Conservation (phyloP, 2,888 invertebrate species). For the Pristionchus entomophagus region DNA sequence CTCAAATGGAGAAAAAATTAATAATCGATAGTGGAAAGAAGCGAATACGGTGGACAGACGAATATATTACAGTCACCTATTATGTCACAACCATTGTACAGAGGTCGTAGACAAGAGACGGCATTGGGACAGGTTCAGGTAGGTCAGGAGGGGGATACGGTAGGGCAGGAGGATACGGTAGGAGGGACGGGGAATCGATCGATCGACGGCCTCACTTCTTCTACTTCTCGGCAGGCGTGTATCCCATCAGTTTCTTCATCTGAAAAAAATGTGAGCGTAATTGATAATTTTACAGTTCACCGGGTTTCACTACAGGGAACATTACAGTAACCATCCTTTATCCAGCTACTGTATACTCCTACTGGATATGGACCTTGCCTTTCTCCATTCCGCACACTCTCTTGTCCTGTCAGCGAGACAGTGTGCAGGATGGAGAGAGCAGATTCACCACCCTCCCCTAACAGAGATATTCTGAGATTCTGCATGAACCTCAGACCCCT, state of each 20-base stretch:
- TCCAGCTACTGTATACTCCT: neutral
- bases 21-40: neutral
- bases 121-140: too few relatives aligned
- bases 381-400: too few relatives aligned
- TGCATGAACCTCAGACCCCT: too few relatives aligned
- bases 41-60: neutral
- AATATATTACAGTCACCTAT: neutral
- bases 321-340: too few relatives aligned
- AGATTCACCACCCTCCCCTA: too few relatives aligned
- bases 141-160: too few relatives aligned
- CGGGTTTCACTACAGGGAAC: too few relatives aligned
- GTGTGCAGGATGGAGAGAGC: too few relatives aligned
- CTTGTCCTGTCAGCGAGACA: too few relatives aligned
- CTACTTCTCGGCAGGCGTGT: conserved; percentile 42
- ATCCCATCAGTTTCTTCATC: conserved; percentile 65
- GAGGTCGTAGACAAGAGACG: too few relatives aligned
- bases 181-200: neutral
- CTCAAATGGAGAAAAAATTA: too few relatives aligned
- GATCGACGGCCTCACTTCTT: neutral
- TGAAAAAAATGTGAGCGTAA: neutral
- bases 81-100: neutral
- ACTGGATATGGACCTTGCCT: neutral
- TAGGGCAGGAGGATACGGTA: conserved; percentile 5
- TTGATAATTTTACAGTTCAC: neutral
- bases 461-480: too few relatives aligned